phyloP scores from a whole-genome alignment of 2,797 vertebrate genomes.

The Cirrhinus mrigala region DNA sequence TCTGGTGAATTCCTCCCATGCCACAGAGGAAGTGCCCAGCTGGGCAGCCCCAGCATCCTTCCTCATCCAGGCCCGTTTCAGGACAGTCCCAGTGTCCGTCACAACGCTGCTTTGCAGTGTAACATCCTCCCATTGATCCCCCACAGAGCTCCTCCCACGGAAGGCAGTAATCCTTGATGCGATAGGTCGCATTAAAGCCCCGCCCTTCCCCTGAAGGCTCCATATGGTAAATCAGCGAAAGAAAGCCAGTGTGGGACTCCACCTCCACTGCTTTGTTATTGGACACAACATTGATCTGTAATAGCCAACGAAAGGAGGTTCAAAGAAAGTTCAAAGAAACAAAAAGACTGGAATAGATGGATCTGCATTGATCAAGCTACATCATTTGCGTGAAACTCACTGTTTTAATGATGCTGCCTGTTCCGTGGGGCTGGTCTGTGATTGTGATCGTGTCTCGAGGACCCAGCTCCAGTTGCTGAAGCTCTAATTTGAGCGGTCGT shows the following conservation, averaged over 20 bases:
- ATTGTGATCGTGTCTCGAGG: slow-evolving; percentile 78
- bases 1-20: slow-evolving; percentile 60
- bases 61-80: slow-evolving; percentile 85
- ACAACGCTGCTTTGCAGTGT: slow-evolving; percentile 83
- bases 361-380: not conserved
- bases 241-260: slow-evolving; percentile 84
- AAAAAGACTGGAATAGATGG: not conserved
- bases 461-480: slow-evolving; percentile 83
- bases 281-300: slow-evolving; percentile 81
- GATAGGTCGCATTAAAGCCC: slow-evolving; percentile 92
- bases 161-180: slow-evolving; percentile 87
- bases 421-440: slow-evolving; percentile 74
- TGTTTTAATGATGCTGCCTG: slow-evolving; percentile 76
- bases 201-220: slow-evolving; percentile 69
- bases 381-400: slow-evolving; percentile 68
- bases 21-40: slow-evolving; percentile 83
- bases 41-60: slow-evolving; percentile 82
- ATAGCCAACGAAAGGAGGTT: slow-evolving; percentile 51
- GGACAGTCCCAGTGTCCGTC: slow-evolving; percentile 90
- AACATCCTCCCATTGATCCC: slow-evolving; percentile 83
- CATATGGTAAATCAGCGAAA: slow-evolving; percentile 80
- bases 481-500: slow-evolving; percentile 83
- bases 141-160: slow-evolving; percentile 88
- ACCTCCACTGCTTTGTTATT: slow-evolving; percentile 85
- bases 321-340: not conserved